These are phyloP conservation scores for Cheilosia grossa DNA, from an alignment of 2,888 invertebrate genomes.

Conservation along the genomic window DNA sequence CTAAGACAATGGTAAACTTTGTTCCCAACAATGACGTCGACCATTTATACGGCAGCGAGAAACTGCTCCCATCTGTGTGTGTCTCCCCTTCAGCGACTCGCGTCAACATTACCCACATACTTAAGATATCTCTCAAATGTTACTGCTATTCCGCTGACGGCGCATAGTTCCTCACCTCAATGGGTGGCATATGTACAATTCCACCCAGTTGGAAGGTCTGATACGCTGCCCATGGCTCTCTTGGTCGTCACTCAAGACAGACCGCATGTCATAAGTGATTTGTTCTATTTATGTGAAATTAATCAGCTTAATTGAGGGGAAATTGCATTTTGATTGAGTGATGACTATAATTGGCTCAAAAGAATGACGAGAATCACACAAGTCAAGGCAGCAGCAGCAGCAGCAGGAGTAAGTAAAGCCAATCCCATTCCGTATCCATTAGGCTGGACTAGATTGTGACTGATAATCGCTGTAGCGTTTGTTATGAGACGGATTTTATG, in stretches of 20 bases:
- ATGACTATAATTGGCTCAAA: slow-evolving; percentile 67
- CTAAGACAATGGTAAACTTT: too few species aligned
- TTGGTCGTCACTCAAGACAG: slow-evolving; percentile 36
- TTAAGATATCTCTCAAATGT: slow-evolving; percentile 46
- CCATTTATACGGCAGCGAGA: background rate
- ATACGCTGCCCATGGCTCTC: background rate
- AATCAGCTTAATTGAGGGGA: slow-evolving; percentile 72
- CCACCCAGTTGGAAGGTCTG: slow-evolving; percentile 31
- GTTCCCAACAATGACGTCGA: background rate
- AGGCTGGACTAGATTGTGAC: slow-evolving; percentile 49
- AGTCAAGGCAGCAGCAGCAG: background rate
- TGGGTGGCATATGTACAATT: slow-evolving; percentile 50
- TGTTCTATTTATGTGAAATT: slow-evolving; percentile 72
- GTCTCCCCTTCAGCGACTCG: background rate
- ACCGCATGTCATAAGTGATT: slow-evolving; percentile 70
- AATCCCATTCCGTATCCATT: slow-evolving; percentile 31
- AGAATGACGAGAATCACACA: slow-evolving; percentile 61
- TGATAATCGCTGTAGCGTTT: slow-evolving; percentile 37
- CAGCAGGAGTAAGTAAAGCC: background rate
- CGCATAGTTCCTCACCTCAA: slow-evolving; percentile 51
- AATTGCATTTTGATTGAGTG: slow-evolving; percentile 73
- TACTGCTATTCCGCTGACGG: slow-evolving; percentile 34
- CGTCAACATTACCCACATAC: slow-evolving; percentile 28
- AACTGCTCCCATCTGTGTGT: background rate
- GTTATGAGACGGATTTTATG: slow-evolving; percentile 4